A percentile compares a stretch with the other conserved stretches of the same genome.
Conservation (phyloP, 1,140 invertebrate species). For the Drosophila novamexicana region DNA sequence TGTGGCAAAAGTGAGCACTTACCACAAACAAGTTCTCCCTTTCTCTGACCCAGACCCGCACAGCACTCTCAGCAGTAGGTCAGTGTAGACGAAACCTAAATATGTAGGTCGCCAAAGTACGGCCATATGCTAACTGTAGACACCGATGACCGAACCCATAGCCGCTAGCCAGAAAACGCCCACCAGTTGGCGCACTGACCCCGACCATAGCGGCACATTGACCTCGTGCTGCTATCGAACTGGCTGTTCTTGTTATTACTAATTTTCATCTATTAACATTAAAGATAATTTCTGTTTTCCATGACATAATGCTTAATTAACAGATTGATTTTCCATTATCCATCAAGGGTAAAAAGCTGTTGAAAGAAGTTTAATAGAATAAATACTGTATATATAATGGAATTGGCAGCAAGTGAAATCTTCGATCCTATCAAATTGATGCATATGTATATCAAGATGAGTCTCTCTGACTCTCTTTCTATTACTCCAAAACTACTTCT, state of each 20-base stretch:
- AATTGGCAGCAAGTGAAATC: too few relatives aligned
- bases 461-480: too few relatives aligned
- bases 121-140: background rate
- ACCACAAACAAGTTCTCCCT: slow-evolving; percentile 63
- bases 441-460: too few relatives aligned
- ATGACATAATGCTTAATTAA: background rate
- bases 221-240: slow-evolving; percentile 5
- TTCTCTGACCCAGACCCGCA: slow-evolving; percentile 76
- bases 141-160: slow-evolving; percentile 31
- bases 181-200: slow-evolving; percentile 44
- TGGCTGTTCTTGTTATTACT: background rate
- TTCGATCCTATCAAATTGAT: too few relatives aligned
- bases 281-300: background rate
- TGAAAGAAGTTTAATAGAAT: too few relatives aligned
- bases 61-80: slow-evolving; percentile 56
- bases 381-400: too few relatives aligned
- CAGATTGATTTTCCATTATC: too few relatives aligned
- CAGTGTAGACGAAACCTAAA: slow-evolving; percentile 47
- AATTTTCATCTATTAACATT: background rate
- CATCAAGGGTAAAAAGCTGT: background rate
- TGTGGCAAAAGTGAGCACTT: slow-evolving; percentile 63
- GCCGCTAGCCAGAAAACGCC: slow-evolving; percentile 20
- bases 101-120: slow-evolving; percentile 41
- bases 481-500: too few relatives aligned
- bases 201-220: slow-evolving; percentile 38